phyloP scores from a whole-genome alignment of 2,797 vertebrate species.

The Pipistrellus pygmaeus region DNA sequence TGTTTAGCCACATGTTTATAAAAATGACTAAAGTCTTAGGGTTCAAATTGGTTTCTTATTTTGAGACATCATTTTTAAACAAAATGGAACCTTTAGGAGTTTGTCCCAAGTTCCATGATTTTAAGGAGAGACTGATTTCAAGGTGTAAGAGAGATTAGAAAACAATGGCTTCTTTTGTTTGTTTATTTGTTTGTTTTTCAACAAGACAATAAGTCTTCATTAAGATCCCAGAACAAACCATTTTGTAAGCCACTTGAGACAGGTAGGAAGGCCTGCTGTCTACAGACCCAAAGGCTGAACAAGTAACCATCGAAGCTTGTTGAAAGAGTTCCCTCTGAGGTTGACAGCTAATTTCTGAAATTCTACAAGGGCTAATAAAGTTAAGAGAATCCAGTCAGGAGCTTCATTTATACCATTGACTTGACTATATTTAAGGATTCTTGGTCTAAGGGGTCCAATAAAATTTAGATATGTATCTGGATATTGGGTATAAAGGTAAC shows the following conservation, averaged over 20 bases:
- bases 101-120: not conserved
- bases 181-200: not conserved
- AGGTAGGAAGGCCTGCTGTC: not conserved
- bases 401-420: not conserved
- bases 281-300: not conserved
- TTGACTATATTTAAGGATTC: not conserved
- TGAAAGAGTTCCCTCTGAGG: not conserved
- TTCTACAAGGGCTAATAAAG: not conserved
- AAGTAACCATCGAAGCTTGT: not conserved
- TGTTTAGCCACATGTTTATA: not conserved
- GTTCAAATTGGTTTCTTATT: not conserved
- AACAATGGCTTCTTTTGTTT: not conserved
- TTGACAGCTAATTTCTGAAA: not conserved
- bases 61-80: not conserved
- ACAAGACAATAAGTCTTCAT: not conserved
- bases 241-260: not conserved
- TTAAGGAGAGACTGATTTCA: not conserved
- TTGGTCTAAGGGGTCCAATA: not conserved
- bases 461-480: not conserved
- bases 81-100: not conserved
- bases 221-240: not conserved
- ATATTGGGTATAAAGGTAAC: not conserved
- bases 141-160: not conserved
- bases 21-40: not conserved
- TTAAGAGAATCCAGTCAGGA: not conserved